Evolutionary conservation across 2,797 vertebrate species (phyloP), one percentile per base, ranked within the genome.

Genomic region (Hoplostethus atlanticus): DNA sequence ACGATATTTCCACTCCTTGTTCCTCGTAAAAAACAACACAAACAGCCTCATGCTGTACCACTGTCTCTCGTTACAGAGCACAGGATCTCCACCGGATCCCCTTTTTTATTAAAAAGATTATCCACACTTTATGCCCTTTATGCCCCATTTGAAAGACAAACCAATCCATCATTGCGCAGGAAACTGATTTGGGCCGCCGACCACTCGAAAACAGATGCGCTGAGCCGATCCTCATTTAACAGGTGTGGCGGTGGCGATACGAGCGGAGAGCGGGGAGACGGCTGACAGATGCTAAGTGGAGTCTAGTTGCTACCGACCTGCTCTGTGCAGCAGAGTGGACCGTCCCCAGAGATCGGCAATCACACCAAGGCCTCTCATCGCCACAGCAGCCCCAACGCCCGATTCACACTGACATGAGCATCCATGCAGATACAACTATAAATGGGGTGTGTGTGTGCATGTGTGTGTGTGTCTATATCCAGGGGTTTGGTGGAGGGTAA

Each of bases 121-220:
- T 40, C 31, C 13, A 30, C 1, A 16, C 56, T 61, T 70, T 7
- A 64, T 8, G 46, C 40, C 70, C 65, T 21, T 69, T 7, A 67
- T 8, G 46, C 40, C 72, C 65, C 34, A 38, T 28, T 58, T 36
- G 64, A 56, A 59, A 3, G 0, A 48, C 21, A 66, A 34, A 47
- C 28, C 53, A 48, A 72, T 57, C 38, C 57, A 31, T 7, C 42
- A 21, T 6, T 47, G 46, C 30, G 10, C n/a, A 44, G 54, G 5
- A 4, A 72, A 53, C 36, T 21, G 17, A 71, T 66, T 77, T 58
- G 3, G 64, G 60, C 72, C n/a, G 36, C 60, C 68, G 59, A 42
- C 71, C 58, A 76, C 56, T 84, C 76, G 40, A 77, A 28, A 70
- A 64, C 73, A 71, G 68, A 83, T 46, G 31, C 55, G 34, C 70